Conservation (phyloP, 2,797 vertebrate species). For the Poecile montanus region DNA sequence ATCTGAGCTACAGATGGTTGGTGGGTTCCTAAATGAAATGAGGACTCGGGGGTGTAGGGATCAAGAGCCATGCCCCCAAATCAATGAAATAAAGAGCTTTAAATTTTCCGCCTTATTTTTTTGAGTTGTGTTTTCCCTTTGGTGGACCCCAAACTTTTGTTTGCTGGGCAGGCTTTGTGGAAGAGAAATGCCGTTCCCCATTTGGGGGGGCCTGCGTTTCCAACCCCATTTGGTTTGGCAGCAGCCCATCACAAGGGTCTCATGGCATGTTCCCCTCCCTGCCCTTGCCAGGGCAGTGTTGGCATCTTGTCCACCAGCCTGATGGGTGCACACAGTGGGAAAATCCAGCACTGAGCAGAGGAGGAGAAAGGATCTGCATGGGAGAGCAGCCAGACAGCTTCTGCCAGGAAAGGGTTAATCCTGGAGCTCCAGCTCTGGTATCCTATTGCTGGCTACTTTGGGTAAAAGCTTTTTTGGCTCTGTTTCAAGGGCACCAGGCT, state of each 20-base stretch:
- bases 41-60: neutral
- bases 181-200: neutral
- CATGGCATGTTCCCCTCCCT: accelerated
- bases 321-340: accelerated
- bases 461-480: conserved; percentile 77
- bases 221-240: neutral
- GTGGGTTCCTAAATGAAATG: neutral
- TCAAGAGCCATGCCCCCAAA: neutral
- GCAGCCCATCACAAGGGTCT: neutral
- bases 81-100: neutral
- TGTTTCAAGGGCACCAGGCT: conserved; percentile 66
- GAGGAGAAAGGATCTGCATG: neutral
- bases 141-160: neutral
- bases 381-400: neutral
- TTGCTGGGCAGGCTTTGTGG: neutral
- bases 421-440: conserved; percentile 43
- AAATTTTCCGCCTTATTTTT: neutral
- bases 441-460: conserved; percentile 67
- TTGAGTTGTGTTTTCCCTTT: neutral
- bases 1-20: accelerated
- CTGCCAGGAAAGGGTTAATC: conserved; percentile 59
- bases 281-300: neutral
- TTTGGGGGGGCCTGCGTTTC: neutral
- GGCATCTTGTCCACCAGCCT: neutral
- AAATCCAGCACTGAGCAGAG: neutral